phyloP scores from a whole-genome alignment of 2,888 invertebrate genomes.

The Litoditis marina region DNA sequence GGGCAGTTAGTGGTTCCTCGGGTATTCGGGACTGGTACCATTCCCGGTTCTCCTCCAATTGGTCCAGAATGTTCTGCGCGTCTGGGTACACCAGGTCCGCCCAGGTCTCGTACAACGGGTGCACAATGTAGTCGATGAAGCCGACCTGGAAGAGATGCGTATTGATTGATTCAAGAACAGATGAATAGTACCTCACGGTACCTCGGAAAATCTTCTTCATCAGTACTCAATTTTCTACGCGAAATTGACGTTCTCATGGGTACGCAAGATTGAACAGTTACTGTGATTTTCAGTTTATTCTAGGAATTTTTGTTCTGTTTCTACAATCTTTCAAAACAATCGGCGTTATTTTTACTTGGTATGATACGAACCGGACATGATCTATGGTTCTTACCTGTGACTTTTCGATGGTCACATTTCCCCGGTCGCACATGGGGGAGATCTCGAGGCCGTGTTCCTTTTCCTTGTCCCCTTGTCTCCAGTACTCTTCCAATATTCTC shows the following conservation, averaged over 20 bases:
- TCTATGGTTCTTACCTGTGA: slow-evolving; percentile 78
- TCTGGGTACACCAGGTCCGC: slow-evolving; percentile 97
- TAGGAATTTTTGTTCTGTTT: not conserved
- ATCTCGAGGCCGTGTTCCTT: slow-evolving; percentile 91
- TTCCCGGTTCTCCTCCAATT: slow-evolving; percentile 87
- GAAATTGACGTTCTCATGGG: too few species aligned
- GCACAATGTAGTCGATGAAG: slow-evolving; percentile 98
- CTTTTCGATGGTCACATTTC: slow-evolving; percentile 93
- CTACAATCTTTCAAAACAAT: not conserved
- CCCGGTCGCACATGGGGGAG: slow-evolving; percentile 97
- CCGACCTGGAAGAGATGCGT: slow-evolving; percentile 73
- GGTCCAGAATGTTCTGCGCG: slow-evolving; percentile 94
- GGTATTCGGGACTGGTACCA: slow-evolving; percentile 57
- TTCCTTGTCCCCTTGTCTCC: slow-evolving; percentile 82
- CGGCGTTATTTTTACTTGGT: not conserved
- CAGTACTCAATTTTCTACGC: not conserved
- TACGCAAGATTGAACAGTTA: too few species aligned
- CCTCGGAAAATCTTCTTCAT: too few species aligned
- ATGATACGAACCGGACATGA: not conserved
- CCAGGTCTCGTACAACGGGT: slow-evolving; percentile 99
- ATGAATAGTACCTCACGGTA: too few species aligned
- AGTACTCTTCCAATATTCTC: slow-evolving; percentile 96
- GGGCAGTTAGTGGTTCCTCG: slow-evolving; percentile 46
- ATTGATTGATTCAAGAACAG: too few species aligned
- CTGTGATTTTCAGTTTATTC: too few species aligned